A percentile compares a stretch with the other conserved stretches of the same genome.
These are phyloP conservation scores for Chrysogorgia sp. DNA, from an alignment of 92 coral and sea anemone species.

Conservation along the genomic window DNA sequence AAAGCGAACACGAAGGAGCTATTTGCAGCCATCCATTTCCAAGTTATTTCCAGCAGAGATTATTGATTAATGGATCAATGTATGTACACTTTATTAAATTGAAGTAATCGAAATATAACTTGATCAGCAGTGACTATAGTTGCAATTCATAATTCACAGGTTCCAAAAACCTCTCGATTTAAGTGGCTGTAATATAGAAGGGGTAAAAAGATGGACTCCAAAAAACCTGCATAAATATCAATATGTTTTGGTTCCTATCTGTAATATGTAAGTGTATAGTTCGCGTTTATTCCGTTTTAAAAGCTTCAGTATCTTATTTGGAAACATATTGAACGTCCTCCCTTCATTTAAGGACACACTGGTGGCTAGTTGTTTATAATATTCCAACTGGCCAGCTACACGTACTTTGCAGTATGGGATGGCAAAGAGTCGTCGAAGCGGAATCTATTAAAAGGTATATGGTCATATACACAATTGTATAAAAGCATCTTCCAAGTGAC, in stretches of 20 bases:
- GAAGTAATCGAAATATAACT: no score
- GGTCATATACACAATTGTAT: no score
- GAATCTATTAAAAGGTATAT: constrained; percentile 8
- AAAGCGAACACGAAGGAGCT: no score
- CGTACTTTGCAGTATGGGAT: constrained; percentile 16
- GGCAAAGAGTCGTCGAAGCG: not conserved
- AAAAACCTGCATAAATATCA: not conserved
- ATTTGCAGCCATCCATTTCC: no score
- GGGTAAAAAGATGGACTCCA: no score
- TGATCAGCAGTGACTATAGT: no score
- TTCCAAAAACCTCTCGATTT: constrained; percentile 4
- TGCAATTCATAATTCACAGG: not conserved
- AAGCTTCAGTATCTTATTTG: not conserved
- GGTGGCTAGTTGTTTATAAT: constrained; percentile 15
- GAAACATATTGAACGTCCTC: not conserved
- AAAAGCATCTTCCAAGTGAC: no score
- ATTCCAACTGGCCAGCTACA: constrained; percentile 2
- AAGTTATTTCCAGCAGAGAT: no score
- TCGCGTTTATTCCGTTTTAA: not conserved
- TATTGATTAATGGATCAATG: no score
- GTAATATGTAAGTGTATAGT: not conserved
- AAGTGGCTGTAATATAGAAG: not conserved
- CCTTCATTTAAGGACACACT: constrained; percentile 13
- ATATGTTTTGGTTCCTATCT: not conserved
- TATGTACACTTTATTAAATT: no score